Evolutionary conservation across 2,888 invertebrate species (phyloP).

Genomic region (Lysandra coridon): DNA sequence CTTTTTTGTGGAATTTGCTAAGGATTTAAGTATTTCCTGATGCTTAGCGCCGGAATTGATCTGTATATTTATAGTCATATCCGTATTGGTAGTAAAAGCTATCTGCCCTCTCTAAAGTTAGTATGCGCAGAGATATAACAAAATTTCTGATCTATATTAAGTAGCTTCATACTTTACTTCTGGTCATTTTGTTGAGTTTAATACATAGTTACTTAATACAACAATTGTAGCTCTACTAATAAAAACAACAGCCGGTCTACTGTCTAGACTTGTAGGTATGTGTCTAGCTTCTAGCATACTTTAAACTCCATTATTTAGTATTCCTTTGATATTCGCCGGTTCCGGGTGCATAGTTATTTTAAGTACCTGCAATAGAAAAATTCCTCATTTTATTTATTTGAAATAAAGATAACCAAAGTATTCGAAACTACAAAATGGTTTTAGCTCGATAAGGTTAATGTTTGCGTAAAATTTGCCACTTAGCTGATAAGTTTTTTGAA

Average conservation of each 20-base stretch:
- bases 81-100: neutral
- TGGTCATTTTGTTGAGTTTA: too few species aligned
- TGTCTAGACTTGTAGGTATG: too few species aligned
- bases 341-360: neutral
- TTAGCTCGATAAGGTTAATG: constrained; percentile 9
- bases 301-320: neutral
- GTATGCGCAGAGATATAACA: too few species aligned
- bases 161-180: too few species aligned
- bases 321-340: neutral
- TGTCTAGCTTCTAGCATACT: neutral
- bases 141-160: too few species aligned
- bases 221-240: neutral
- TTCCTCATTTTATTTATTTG: neutral
- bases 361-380: neutral
- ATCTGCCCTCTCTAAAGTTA: too few species aligned
- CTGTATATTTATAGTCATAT: neutral
- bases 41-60: neutral
- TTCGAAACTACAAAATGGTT: constrained; percentile 5
- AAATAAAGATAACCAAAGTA: constrained; percentile 18
- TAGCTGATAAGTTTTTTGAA: neutral
- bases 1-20: neutral
- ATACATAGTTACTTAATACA: too few species aligned
- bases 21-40: neutral
- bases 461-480: constrained; percentile 20
- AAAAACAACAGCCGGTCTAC: neutral